Conservation (phyloP, 2,888 invertebrate genomes). For the Hemithea aestivaria region DNA sequence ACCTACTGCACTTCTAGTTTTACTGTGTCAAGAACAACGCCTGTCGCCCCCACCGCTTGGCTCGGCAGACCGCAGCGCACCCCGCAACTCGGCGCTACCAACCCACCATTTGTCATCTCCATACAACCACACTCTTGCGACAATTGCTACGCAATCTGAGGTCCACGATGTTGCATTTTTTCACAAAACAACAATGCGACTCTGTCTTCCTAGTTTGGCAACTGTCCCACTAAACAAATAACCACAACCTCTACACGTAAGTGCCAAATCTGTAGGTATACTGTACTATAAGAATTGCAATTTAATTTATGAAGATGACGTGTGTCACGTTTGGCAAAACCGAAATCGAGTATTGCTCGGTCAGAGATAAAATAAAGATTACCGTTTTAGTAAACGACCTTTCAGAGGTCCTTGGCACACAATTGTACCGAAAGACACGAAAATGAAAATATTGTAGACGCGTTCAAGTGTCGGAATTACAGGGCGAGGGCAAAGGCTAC, state of each 20-base stretch:
- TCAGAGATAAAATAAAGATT: constrained; percentile 73
- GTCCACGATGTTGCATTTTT: constrained; percentile 33
- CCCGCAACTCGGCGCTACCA: constrained; percentile 31
- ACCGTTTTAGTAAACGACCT: constrained; percentile 70
- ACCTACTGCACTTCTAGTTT: constrained; percentile 79
- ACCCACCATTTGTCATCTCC: constrained; percentile 48
- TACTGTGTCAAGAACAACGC: constrained; percentile 79
- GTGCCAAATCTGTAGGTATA: constrained; percentile 13
- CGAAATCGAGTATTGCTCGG: constrained; percentile 50
- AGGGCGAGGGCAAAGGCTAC: constrained; percentile 27
- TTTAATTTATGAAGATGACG: constrained; percentile 26
- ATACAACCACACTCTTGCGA: constrained; percentile 46
- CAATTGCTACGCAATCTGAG: constrained; percentile 40
- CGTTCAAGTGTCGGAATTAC: constrained; percentile 22
- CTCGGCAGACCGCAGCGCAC: constrained; percentile 3
- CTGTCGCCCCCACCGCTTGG: constrained; percentile 60
- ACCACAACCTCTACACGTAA: constrained; percentile 12
- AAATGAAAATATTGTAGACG: constrained; percentile 54
- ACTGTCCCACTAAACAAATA: constrained; percentile 31
- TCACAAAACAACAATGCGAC: constrained; percentile 37
- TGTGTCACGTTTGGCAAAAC: constrained; percentile 40
- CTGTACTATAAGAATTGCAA: constrained; percentile 11
- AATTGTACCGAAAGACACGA: constrained; percentile 59
- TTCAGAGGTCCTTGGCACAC: constrained; percentile 68
- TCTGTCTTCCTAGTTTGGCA: constrained; percentile 41